Evolutionary conservation across 2,797 vertebrate genomes (phyloP), one percentile per base, ranked within the genome.

Genomic region (Aviceda cuculoides): DNA sequence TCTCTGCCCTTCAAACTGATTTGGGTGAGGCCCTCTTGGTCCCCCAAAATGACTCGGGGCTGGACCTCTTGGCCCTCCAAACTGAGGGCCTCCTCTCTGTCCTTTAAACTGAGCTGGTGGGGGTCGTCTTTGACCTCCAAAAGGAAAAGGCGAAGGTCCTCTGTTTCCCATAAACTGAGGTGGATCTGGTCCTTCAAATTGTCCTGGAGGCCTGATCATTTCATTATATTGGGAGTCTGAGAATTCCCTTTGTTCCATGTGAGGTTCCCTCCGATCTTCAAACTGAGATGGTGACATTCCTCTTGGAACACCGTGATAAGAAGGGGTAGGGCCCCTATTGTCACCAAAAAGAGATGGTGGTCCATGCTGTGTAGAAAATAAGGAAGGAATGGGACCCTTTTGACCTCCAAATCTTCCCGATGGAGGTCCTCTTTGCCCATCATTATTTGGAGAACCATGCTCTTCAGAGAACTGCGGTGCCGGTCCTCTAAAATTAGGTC

Each of bases 331-430:
- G 37, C 98, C 98, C 93, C 99, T 98, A 33, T 95, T 98, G 33
- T 99, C 99, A 98, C 98, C 99, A 37, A 98, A 98, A 86, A 97
- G 97, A 77, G 97, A 98, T 20, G 97, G 98, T 40, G 99, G 99
- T 55, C 98, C 99, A 70, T 99, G 98, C 56, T 98, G 99, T 95
- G 98, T 97, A 89, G 99, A 97, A 92, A 99, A 99, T 90, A 98
- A 98, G 89, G 99, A 99, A 92, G 99, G 99, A 67, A 98, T 97
- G 29, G 98, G 96, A 59, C 98, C 98, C 56, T 99, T 99, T 6
- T 98, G 99, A 42, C 97, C 98, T 74, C 97, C 97, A 72, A 99
- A 99, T 94, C 99, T 98, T 82, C 97, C 98, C 22, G 98, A 98
- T 5, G 98, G 96, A 46, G 98, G 97, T 35, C 94, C 98, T 89